Evolutionary conservation across 2,888 invertebrate species (phyloP).

Genomic region (Flexamia atlantica): DNA sequence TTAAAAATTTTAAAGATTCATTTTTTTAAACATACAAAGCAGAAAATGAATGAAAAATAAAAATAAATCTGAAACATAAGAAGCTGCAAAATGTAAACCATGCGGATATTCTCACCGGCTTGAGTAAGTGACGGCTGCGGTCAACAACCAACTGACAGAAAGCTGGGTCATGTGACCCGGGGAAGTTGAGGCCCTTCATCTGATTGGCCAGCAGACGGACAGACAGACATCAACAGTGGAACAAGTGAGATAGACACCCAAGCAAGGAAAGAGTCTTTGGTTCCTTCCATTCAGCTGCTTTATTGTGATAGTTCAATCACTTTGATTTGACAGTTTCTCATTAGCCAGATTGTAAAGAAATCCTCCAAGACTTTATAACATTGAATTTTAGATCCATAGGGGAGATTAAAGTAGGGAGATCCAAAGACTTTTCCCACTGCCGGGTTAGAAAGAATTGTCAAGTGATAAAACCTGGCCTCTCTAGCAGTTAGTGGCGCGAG

Average conservation of each 20-base stretch:
- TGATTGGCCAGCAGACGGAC: conserved; percentile 78
- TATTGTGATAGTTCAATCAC: too few relatives aligned
- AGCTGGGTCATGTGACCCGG: conserved; percentile 96
- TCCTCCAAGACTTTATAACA: too few relatives aligned
- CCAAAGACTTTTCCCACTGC: conserved; percentile 26
- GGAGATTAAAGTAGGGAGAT: neutral
- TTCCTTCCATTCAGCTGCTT: neutral
- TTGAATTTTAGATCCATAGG: neutral
- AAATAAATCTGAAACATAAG: neutral
- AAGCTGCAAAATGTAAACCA: conserved; percentile 1
- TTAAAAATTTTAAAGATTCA: neutral
- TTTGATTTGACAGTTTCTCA: too few relatives aligned
- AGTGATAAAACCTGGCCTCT: neutral
- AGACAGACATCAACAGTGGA: conserved; percentile 72
- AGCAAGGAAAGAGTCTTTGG: neutral
- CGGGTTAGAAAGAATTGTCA: neutral
- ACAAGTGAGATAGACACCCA: conserved; percentile 69
- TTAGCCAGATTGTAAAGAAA: too few relatives aligned
- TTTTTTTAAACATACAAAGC: neutral
- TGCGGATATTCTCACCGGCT: conserved; percentile 88
- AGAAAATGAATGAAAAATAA: neutral
- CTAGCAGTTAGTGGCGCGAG: neutral
- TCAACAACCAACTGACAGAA: conserved; percentile 98
- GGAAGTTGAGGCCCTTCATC: conserved; percentile 98
- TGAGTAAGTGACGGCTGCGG: conserved; percentile 97